phyloP scores from a whole-genome alignment of 2,888 invertebrate genomes.

The Uropetala carovei region DNA sequence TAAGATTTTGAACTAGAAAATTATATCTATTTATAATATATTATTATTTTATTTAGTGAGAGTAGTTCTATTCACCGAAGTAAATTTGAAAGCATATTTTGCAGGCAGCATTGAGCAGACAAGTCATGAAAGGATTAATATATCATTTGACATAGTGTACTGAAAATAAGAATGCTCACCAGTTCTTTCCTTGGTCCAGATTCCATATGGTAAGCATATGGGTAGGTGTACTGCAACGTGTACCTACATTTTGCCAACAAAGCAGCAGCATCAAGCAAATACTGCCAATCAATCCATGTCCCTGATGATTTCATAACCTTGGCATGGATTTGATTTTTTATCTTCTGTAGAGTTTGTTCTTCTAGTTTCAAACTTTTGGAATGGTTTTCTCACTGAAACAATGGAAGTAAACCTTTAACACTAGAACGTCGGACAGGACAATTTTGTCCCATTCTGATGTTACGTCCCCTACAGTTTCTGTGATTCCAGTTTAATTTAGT shows the following conservation, averaged over 20 bases:
- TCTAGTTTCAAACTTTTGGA: constrained; percentile 97
- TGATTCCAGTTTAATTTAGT: too few species aligned
- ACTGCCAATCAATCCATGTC: constrained; percentile 99
- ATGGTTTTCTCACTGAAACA: constrained; percentile 95
- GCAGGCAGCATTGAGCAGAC: too few species aligned
- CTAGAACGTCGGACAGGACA: too few species aligned
- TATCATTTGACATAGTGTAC: too few species aligned
- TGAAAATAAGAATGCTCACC: constrained; percentile 57
- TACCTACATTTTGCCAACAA: constrained; percentile 97
- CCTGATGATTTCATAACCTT: constrained; percentile 98
- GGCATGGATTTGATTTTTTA: constrained; percentile 93
- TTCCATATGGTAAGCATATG: constrained; percentile 99
- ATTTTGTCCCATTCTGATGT: too few species aligned
- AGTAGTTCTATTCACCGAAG: too few species aligned
- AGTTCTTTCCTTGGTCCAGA: constrained; percentile 94
- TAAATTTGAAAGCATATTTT: background rate
- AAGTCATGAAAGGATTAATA: too few species aligned
- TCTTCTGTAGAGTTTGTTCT: constrained; percentile 93
- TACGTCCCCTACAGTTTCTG: too few species aligned
- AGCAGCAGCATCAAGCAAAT: constrained; percentile 94
- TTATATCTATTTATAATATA: too few species aligned
- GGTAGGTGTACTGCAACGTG: constrained; percentile 99
- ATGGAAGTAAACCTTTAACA: constrained; percentile 59
- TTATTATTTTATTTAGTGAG: too few species aligned
- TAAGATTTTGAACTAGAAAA: too few species aligned